phyloP scores from a whole-genome alignment of 2,113 vertebrate species.

The Hirundichthys speculiger region DNA sequence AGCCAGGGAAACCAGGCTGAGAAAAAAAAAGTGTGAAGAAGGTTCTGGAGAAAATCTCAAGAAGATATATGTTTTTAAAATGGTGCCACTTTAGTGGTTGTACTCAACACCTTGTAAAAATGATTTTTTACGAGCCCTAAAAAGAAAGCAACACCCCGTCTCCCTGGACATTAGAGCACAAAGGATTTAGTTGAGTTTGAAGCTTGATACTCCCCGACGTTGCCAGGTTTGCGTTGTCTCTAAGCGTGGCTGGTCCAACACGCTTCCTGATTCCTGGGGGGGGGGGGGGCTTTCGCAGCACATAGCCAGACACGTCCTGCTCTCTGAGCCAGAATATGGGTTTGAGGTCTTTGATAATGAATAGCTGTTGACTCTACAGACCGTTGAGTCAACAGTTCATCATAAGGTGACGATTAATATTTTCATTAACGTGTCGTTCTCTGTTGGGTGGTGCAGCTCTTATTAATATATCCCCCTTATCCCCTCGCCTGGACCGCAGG shows the following conservation, averaged over 20 bases:
- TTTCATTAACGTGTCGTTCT: constrained; percentile 56
- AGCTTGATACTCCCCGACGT: neutral
- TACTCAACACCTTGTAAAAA: too few relatives aligned
- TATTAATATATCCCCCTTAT: constrained; percentile 58
- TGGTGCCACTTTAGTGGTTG: too few relatives aligned
- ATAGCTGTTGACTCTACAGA: constrained; percentile 25
- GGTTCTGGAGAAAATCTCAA: too few relatives aligned
- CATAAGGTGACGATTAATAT: constrained; percentile 49
- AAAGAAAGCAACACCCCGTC: too few relatives aligned
- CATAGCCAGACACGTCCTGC: neutral
- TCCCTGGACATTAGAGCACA: too few relatives aligned
- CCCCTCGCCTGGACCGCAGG: constrained; percentile 41
- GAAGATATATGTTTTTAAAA: too few relatives aligned
- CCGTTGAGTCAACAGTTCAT: constrained; percentile 51
- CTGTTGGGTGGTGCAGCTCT: constrained; percentile 49
- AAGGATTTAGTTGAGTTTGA: too few relatives aligned
- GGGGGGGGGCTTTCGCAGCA: neutral
- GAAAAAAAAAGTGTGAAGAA: too few relatives aligned
- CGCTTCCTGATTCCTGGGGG: neutral
- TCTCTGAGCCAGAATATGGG: neutral
- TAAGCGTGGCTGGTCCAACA: neutral
- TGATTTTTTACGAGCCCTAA: too few relatives aligned
- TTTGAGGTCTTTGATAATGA: constrained; percentile 26
- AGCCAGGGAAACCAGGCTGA: too few relatives aligned
- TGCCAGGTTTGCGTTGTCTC: neutral